phyloP scores from a whole-genome alignment of 2,113 vertebrate species.

The Neotoma lepida region DNA sequence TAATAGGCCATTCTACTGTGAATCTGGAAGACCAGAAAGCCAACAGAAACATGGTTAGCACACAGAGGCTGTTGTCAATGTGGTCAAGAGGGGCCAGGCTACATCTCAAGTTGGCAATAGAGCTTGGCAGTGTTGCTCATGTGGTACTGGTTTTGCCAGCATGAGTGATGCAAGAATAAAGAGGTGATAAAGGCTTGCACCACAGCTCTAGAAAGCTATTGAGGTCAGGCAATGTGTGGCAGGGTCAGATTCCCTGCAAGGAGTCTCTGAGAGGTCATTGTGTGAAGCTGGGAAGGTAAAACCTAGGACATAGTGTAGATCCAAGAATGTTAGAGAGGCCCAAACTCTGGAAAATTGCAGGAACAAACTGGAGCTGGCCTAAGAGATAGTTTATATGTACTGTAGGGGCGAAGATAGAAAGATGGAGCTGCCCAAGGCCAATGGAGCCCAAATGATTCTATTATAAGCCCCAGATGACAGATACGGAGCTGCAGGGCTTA shows the following conservation, averaged over 20 bases:
- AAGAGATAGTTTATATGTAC: not conserved
- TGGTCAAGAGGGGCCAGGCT: not conserved
- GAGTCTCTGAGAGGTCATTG: not conserved
- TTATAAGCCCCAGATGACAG: not conserved
- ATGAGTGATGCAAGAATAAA: not conserved
- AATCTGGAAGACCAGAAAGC: not conserved
- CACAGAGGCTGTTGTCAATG: not conserved
- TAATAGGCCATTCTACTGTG: not conserved
- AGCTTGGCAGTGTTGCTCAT: not conserved
- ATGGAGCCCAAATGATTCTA: not conserved
- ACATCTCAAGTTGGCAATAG: not conserved
- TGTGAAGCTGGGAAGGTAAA: not conserved
- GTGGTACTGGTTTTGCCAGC: not conserved
- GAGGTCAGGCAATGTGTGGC: not conserved
- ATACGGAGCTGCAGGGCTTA: not conserved
- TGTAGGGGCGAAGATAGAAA: not conserved
- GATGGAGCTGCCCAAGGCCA: not conserved
- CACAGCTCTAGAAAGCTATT: not conserved
- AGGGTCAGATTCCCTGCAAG: not conserved
- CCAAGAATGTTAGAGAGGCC: not conserved
- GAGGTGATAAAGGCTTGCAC: not conserved
- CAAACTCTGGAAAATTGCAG: not conserved
- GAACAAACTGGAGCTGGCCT: not conserved
- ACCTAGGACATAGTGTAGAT: not conserved
- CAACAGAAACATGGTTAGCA: too few relatives aligned